Base-by-base conservation (phyloP, 35 echinoderm and acorn worm species). In the Chiridota heheva region DNA sequence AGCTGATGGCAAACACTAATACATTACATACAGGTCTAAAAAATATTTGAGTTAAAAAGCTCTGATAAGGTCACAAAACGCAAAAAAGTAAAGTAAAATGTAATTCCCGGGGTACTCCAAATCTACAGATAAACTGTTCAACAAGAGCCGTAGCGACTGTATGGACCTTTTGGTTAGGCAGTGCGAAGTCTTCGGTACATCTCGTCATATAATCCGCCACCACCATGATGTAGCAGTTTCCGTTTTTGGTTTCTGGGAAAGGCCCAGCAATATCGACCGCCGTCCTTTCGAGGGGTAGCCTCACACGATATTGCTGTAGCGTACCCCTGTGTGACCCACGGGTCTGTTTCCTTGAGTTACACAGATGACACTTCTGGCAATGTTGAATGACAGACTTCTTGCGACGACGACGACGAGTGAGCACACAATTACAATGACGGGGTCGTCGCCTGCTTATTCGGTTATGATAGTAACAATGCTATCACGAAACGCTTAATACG, bases 261-360 rank as follows among this genome's bases (percentile, higher is more conserved):
- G 77, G 82, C 16, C 72, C 89, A 10, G 83, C 35, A 5, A 86
- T 51, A 42, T 91, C 82, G 30, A 92, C 58, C 36, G 76, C 90
- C 28, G 73, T 53, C 4, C 82, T 72, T 47, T 91, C 89, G 31
- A 92, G 32, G 0, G 75, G 83, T 0, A 39, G 36, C 6, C 83
- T 69, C 15, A 76, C 83, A 1, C 28, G 46, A 17, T 81, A 82
- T 46, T 56, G 63, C 7, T 86, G 68, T 39, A 92, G 40, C 4
- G 82, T 49, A 5, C 62, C 89, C 0, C 38, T 6, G 28, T 49
- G 78, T 16, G 29, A 41, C 35, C 48, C 65, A 20, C 16, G 30
- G 15, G 84, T 58, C 44, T 28, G 18, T 43, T 81, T 88, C 36
- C 40, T 64, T 4, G 58, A 36, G 16, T 80, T 59, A 40, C 85